Evolutionary conservation across 1,140 invertebrate species (phyloP), one percentile per base, ranked within the genome.

Genomic region (Megalonaias nervosa): DNA sequence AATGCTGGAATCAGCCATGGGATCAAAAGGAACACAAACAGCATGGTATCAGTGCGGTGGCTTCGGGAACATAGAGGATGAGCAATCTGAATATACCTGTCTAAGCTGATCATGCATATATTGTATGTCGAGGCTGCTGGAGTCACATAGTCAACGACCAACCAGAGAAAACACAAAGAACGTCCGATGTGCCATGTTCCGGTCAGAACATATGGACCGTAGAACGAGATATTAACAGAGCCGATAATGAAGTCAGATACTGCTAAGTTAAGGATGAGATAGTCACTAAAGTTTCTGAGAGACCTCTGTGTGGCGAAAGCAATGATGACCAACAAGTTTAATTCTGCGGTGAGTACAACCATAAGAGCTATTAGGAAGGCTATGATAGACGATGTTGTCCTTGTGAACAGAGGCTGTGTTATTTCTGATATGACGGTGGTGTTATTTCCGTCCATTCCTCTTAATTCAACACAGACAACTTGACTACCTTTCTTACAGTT

Each of bases 141-240:
- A n/a, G 79, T 77, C 17, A 81, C 62, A 23, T 81, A 83, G 66
- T 83, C 82, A 14, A 81, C 58, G 0, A 81, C 61, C 4, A 81
- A 68, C 80, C 80, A 80, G 60, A 81, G 38, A 55, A 79, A 57
- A 60, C 81, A 83, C 65, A 81, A 74, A 23, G 31, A 21, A 14
- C 71, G 64, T 38, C 82, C 79, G 23, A 75, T 61, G 16, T 74
- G 56, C 82, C 82, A 83, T 55, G 15, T 66, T 55, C 77, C 77
- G 13, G 71, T 81, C 56, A 83, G 61, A 13, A 81, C 56, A 48
- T 77, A 76, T 17, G 90, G 92, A 88, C 94, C 94, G 92, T 95
- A 95, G 1, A 95, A 93, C 15, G 94, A 94, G 75, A 95, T 94
- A 86, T 94, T 95, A 81, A 95, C 92, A 56, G 93, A 89, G 68